A percentile compares a stretch with the other conserved stretches of the same genome.
Evolutionary conservation across 2,113 vertebrate genomes (phyloP).

Genomic region (Meriones unguiculatus): DNA sequence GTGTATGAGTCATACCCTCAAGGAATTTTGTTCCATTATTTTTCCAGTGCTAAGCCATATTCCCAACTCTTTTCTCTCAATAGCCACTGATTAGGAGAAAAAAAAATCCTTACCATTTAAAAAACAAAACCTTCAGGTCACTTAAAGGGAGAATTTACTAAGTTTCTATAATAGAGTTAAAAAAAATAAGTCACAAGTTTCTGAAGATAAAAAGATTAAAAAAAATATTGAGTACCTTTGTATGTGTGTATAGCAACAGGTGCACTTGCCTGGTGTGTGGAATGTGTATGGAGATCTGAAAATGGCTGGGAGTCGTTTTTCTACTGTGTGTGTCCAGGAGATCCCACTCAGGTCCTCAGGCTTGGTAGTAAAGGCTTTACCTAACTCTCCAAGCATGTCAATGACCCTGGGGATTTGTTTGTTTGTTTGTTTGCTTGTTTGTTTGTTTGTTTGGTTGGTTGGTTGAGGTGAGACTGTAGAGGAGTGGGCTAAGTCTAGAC

Average conservation of each 20-base stretch:
- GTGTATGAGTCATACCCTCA: not conserved
- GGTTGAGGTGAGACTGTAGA: not conserved
- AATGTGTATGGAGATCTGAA: not conserved
- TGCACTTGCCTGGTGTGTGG: not conserved
- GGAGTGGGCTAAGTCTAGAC: not conserved
- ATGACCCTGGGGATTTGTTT: not conserved
- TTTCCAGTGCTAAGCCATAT: not conserved
- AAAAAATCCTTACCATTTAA: not conserved
- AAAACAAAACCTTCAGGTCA: not conserved
- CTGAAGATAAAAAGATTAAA: not conserved
- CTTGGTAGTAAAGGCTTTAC: not conserved
- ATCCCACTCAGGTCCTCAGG: not conserved
- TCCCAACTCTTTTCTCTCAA: not conserved
- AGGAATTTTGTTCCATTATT: not conserved
- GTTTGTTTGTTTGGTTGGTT: too few species aligned
- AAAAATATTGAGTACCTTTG: not conserved
- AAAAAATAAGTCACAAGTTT: not conserved
- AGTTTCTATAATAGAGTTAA: not conserved
- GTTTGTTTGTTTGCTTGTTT: too few species aligned
- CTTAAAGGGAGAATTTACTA: slow-evolving; percentile 51
- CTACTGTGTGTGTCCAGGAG: not conserved
- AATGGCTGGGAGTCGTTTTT: not conserved
- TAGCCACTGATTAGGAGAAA: not conserved
- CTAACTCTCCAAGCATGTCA: not conserved
- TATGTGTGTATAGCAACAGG: not conserved